Base-by-base conservation (phyloP, 2,888 invertebrate genomes). In the Pollenia amentaria region DNA sequence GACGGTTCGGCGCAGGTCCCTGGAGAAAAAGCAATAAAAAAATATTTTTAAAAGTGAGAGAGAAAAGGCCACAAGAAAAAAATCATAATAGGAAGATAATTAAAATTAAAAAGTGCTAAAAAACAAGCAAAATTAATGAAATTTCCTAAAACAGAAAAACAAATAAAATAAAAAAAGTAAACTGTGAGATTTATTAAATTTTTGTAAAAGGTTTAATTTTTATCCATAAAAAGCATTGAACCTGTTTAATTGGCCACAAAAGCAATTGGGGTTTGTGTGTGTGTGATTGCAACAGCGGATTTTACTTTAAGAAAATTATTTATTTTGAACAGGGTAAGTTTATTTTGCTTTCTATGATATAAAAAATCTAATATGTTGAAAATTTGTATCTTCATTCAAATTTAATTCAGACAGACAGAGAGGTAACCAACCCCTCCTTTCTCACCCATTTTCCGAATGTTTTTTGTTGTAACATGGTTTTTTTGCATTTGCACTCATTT, bases 161-260 rank as follows among this genome's bases (percentile, higher is more conserved):
- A 44, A 55, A 11, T 40, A 11, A 69, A 46, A 48, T 7, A 40
- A 12, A 46, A 9, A 7, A 42, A n/a, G 38, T 44, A 16, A 40
- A 21, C 10, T 62, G 29, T 62, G 48, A 12, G 14, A 21, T 57
- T 48, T n/a, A 51, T 9, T 53, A 11, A 53, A 70, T 40, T n/a
- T 11, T 69, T 69, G 55, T 53, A 42, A 60, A 38, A 55, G 70
- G 53, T 44, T 64, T 64, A 70, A 42, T 29, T 29, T 18, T 62
- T n/a, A 14, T 55, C 29, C 11, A 44, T 12, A 55, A 72, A 55
- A 79, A 79, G 44, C 12, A 80, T 76, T 69, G 75, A 82, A 82
- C 76, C 69, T 76, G 82, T 82, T 82, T 82, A 76, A 76, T 82
- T 82, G 69, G 69, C 21, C 69, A 60, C 38, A 60, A 51, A 69